Evolutionary conservation across 2,113 vertebrate genomes (phyloP).

Genomic region (Felis chaus): DNA sequence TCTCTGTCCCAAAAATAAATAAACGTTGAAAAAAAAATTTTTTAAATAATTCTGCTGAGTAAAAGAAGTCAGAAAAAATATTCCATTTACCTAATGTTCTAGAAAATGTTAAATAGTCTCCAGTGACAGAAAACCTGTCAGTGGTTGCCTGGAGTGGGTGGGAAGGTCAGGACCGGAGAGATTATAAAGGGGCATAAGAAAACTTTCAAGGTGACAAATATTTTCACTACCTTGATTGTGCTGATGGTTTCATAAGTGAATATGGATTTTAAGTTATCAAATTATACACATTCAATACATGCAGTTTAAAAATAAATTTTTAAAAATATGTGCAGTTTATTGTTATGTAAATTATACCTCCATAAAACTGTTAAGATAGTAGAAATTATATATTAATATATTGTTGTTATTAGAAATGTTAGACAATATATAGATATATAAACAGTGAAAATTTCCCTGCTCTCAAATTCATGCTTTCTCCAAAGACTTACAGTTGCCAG

Average conservation of each 20-base stretch:
- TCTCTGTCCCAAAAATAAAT: too few species aligned
- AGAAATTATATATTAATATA: neutral
- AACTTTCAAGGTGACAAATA: neutral
- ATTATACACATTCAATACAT: neutral
- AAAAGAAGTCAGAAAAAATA: neutral
- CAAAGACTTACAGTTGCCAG: neutral
- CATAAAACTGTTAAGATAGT: neutral
- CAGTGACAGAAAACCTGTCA: neutral
- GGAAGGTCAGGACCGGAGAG: neutral
- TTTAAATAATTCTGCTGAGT: neutral
- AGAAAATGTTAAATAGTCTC: neutral
- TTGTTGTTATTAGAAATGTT: neutral
- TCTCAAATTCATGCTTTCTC: neutral
- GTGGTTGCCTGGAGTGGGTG: neutral
- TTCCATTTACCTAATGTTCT: neutral
- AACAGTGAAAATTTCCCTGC: neutral
- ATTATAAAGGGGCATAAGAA: neutral
- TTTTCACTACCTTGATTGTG: neutral
- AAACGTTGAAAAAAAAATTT: too few species aligned
- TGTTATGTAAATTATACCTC: neutral
- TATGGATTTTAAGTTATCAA: neutral
- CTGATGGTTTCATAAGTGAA: neutral
- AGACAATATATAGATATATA: neutral
- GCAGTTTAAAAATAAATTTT: neutral
- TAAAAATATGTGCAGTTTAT: neutral